Conservation (phyloP, 2,888 invertebrate species). For the Drosophila algonquin region DNA sequence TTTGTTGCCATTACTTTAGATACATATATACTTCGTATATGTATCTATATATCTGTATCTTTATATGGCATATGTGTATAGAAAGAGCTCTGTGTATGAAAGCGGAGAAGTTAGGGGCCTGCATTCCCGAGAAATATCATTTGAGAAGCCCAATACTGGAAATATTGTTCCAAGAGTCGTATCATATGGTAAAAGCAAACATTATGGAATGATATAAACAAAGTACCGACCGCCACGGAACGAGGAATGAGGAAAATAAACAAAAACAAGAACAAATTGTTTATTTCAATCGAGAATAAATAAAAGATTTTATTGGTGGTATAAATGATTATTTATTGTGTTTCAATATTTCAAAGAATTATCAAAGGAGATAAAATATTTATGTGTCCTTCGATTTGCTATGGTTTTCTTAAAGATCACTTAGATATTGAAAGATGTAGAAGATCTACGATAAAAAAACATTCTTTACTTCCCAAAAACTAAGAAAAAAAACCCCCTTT, state of each 20-base stretch:
- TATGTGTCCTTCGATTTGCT: not conserved
- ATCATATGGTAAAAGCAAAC: not conserved
- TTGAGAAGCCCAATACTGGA: not conserved
- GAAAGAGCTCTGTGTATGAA: too few species aligned
- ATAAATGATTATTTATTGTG: not conserved
- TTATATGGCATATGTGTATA: not conserved
- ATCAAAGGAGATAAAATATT: not conserved
- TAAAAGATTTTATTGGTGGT: not conserved
- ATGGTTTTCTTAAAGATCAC: too few species aligned
- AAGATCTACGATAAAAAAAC: too few species aligned
- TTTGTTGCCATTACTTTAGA: slow-evolving; percentile 44
- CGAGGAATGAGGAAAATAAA: not conserved
- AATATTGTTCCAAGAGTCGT: not conserved
- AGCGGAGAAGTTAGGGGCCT: not conserved
- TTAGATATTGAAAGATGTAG: too few species aligned
- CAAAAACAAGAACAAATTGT: not conserved
- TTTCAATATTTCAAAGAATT: too few species aligned
- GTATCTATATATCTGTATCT: not conserved
- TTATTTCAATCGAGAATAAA: not conserved
- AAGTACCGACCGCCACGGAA: not conserved
- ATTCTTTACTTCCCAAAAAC: not conserved
- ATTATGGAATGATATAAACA: not conserved
- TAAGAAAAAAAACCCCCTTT: not conserved
- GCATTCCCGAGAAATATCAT: not conserved
- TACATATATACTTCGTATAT: slow-evolving; percentile 11